phyloP scores from a whole-genome alignment of 2,888 invertebrate genomes.

The Drosophila bunnanda region DNA sequence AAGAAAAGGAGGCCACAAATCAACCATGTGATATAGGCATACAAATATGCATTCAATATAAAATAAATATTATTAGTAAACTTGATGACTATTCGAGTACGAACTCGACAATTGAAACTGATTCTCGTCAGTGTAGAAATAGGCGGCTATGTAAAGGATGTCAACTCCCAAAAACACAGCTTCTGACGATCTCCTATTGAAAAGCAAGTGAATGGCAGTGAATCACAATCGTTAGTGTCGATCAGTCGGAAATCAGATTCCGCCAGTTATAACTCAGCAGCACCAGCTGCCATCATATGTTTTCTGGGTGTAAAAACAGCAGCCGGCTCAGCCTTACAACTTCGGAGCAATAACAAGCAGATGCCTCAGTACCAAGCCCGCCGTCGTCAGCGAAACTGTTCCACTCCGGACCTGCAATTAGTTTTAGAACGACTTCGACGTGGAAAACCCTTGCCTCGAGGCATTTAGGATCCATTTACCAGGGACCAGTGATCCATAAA shows the following conservation, averaged over 20 bases:
- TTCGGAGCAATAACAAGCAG: constrained; percentile 50
- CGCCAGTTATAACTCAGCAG: neutral
- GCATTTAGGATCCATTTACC: neutral
- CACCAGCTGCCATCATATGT: constrained; percentile 13
- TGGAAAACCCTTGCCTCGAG: constrained; percentile 8
- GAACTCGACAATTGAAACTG: neutral
- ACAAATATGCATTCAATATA: too few species aligned
- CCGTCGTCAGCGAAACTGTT: constrained; percentile 10
- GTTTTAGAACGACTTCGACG: constrained; percentile 43
- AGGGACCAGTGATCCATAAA: neutral
- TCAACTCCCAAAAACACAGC: constrained; percentile 7
- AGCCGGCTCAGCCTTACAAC: constrained; percentile 36
- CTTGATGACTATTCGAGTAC: too few species aligned
- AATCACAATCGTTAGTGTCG: constrained; percentile 18
- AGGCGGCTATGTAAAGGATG: constrained; percentile 1
- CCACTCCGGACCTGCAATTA: constrained; percentile 45
- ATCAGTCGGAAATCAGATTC: neutral
- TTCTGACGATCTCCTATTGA: neutral
- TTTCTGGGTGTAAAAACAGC: constrained; percentile 42
- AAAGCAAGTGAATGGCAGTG: constrained; percentile 7
- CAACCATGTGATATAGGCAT: too few species aligned
- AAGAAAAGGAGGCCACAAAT: too few species aligned
- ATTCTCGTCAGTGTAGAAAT: neutral
- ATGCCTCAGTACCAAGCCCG: constrained; percentile 39
- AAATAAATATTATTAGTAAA: too few species aligned